Base-by-base conservation (phyloP, 2,797 vertebrate genomes). In the Melopsittacus undulatus region DNA sequence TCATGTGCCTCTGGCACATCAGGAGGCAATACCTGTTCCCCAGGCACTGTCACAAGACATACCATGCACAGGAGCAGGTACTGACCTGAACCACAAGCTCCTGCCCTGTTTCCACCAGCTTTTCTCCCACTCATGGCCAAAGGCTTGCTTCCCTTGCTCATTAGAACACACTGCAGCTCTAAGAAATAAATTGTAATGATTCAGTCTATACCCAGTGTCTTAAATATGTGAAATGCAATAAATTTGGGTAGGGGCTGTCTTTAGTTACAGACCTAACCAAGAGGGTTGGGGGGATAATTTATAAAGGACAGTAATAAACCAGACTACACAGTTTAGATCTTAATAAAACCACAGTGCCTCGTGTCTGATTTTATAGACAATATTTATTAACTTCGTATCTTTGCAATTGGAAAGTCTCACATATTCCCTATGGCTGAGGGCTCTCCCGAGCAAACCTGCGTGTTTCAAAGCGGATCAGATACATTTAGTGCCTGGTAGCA, bases 281-380 rank as follows among this genome's bases (percentile, higher is more conserved):
- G 46, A 74, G 46, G 20, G 51, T 83, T 70, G 73, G 68, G 72
- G 2, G 7, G 75, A 68, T 89, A 85, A 94, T 84, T 96, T 91
- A 93, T 93, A 59, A 83, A 51, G 43, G 61, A 38, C 0, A 3
- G 70, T 76, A 77, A 93, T 93, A 96, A 95, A 94, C 51, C 61
- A 67, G 68, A 42, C 90, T 26, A 68, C 64, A 26, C 24, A 16
- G 64, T 85, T 95, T 94, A 90, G 85, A 66, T 87, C 89, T 83
- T 91, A 82, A 93, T 96, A 90, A 94, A 94, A 82, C 18, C 1
- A 3, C 29, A 22, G 13, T 59, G 52, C 69, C 52, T 93, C 22
- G 15, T 84, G 61, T 90, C 84, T 92, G 82, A 80, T 87, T 93
- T 95, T 91, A 95, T 85, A 81, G 92, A 29, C 68, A 80, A 54